Conservation (phyloP, 2,113 vertebrate species). For the Bucco capensis region DNA sequence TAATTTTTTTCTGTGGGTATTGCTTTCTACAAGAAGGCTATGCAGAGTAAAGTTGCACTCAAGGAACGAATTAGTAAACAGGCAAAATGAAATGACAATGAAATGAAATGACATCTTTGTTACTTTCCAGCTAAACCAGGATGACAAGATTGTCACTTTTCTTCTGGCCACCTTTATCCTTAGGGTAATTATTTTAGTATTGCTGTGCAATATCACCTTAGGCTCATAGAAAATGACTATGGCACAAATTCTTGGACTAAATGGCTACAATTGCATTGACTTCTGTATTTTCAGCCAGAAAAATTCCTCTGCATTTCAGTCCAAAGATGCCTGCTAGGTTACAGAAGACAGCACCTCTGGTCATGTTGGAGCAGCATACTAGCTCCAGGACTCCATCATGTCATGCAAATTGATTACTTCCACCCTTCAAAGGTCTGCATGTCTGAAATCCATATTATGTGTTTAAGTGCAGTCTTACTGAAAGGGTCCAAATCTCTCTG, state of each 20-base stretch:
- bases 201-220: not conserved
- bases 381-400: not conserved
- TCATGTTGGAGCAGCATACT: not conserved
- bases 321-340: not conserved
- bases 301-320: not conserved
- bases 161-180: not conserved
- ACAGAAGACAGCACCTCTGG: not conserved
- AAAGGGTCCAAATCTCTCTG: constrained; percentile 14
- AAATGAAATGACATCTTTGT: not conserved
- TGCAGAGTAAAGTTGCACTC: not conserved
- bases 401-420: constrained; percentile 45
- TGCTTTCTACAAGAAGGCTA: not conserved
- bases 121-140: not conserved
- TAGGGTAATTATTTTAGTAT: not conserved
- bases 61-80: not conserved
- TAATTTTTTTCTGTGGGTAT: not conserved
- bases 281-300: not conserved
- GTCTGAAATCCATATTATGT: constrained; percentile 5
- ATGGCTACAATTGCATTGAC: not conserved
- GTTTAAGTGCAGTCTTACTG: not conserved
- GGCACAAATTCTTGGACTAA: not conserved
- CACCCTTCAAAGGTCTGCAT: not conserved
- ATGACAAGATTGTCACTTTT: constrained; percentile 19
- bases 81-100: not conserved
- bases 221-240: not conserved